A percentile compares a stretch with the other conserved stretches of the same genome.
Evolutionary conservation across 1,140 invertebrate genomes (phyloP).

Genomic region (Polypedilum vanderplanki): DNA sequence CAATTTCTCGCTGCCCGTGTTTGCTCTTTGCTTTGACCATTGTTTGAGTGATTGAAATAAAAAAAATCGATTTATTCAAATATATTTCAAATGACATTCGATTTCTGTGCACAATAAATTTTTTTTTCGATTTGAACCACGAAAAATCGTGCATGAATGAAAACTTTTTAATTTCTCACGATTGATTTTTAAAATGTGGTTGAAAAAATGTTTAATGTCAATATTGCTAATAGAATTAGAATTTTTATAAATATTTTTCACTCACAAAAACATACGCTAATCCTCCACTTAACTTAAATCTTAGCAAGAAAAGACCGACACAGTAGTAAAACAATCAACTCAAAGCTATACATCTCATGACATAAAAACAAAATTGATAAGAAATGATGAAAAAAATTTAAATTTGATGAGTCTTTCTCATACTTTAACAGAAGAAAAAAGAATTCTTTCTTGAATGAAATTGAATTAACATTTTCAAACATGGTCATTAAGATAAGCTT

Average conservation of each 20-base stretch:
- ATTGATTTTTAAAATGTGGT: not conserved
- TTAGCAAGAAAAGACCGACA: not conserved
- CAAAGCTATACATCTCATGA: not conserved
- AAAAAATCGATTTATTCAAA: not conserved
- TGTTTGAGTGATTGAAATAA: slow-evolving; percentile 1
- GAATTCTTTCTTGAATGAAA: not conserved
- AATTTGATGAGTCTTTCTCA: slow-evolving; percentile 4
- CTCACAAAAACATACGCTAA: slow-evolving; percentile 11
- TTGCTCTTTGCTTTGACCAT: not conserved
- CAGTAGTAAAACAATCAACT: not conserved
- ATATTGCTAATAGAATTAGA: not conserved
- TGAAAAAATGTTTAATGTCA: not conserved
- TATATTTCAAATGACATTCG: too few species aligned
- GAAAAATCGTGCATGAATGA: too few species aligned
- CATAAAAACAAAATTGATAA: slow-evolving; percentile 15
- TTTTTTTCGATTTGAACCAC: too few species aligned
- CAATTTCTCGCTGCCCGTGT: not conserved
- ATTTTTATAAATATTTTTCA: slow-evolving; percentile 2
- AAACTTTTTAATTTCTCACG: not conserved
- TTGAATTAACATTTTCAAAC: slow-evolving; percentile 16
- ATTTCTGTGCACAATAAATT: too few species aligned
- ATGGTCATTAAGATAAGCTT: slow-evolving; percentile 2
- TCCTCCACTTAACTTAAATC: not conserved
- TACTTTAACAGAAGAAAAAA: not conserved
- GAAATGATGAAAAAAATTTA: not conserved